Percentiles rank a stretch among this genome's conserved stretches.
phyloP scores from a whole-genome alignment of 2,797 vertebrate genomes.

The Eidolon dupreanum region DNA sequence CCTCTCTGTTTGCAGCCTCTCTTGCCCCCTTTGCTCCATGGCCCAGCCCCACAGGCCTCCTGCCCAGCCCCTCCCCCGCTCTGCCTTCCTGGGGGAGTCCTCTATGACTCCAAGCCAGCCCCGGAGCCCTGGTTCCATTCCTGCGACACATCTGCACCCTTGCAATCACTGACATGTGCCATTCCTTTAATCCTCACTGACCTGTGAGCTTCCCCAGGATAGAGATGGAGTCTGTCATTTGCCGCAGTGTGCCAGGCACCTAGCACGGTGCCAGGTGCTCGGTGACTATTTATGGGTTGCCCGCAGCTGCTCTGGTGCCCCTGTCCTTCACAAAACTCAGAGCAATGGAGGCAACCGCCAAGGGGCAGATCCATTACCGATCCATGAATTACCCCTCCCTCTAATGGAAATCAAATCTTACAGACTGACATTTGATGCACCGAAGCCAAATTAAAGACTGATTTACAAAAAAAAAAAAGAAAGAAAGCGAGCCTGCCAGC shows the following conservation, averaged over 20 bases:
- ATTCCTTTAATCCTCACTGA: not conserved
- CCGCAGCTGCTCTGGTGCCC: not conserved
- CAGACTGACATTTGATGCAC: not conserved
- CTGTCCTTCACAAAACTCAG: not conserved
- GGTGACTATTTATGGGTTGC: not conserved
- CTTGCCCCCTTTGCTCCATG: fast-evolving
- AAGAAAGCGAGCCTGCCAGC: fast-evolving
- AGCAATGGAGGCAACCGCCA: not conserved
- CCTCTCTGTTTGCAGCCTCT: not conserved
- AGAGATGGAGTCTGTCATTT: fast-evolving
- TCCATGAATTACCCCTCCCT: not conserved
- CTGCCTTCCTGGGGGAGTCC: not conserved
- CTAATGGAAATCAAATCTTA: not conserved
- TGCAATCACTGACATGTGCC: not conserved
- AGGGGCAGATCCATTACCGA: not conserved
- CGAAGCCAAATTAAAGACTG: not conserved
- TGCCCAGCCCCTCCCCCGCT: not conserved
- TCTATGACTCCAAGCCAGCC: fast-evolving
- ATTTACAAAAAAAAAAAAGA: not conserved
- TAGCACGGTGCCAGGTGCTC: fast-evolving
- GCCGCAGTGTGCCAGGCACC: not conserved
- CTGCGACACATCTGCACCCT: not conserved
- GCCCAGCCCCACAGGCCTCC: not conserved
- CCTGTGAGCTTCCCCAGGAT: not conserved
- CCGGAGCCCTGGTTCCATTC: fast-evolving